Conservation (phyloP, 2,113 vertebrate species). For the Tragelaphus scriptus region DNA sequence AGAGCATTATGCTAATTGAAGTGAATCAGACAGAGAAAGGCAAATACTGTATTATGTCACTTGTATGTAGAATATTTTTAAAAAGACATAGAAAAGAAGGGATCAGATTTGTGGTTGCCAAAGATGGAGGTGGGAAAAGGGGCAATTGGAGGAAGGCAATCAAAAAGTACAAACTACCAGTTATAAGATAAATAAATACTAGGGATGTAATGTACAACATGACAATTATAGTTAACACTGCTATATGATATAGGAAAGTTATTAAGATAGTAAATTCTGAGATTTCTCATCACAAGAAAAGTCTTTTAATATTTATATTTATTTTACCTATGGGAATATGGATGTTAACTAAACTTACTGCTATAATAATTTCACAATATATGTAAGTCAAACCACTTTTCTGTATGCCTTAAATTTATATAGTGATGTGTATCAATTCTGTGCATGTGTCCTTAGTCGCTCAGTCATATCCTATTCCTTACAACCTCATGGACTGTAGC, state of each 20-base stretch:
- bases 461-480: neutral
- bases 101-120: neutral
- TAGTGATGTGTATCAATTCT: neutral
- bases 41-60: neutral
- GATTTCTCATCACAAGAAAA: neutral
- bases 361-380: neutral
- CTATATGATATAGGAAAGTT: neutral
- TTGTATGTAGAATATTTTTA: neutral
- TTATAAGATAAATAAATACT: neutral
- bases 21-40: neutral
- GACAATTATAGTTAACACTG: neutral
- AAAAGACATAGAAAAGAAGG: neutral
- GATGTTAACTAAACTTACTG: neutral
- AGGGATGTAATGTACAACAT: neutral
- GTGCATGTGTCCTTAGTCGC: accelerated
- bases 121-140: neutral
- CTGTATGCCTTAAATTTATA: neutral
- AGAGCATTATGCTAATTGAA: neutral
- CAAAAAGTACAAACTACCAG: neutral
- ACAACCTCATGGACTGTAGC: neutral
- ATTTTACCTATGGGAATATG: neutral
- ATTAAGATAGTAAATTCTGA: neutral
- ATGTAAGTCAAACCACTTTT: neutral
- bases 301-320: neutral
- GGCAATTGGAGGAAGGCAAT: neutral